Base-by-base conservation (phyloP, 30 jellyfish, hydroid and myxozoan genomes). In the Haliclystus octoradiatus region DNA sequence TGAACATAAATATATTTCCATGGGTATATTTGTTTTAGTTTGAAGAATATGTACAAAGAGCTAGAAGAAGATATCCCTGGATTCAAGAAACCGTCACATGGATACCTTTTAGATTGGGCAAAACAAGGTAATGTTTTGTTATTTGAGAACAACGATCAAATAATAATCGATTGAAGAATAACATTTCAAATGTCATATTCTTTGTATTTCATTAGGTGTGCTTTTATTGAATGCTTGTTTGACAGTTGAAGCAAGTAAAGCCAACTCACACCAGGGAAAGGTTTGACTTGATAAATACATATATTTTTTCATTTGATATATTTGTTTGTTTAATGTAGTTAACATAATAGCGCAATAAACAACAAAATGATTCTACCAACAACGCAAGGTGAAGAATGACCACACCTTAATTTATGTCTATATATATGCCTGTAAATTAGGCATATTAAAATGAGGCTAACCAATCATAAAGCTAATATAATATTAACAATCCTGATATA, bases 71-170 rank as follows among this genome's bases (percentile, higher is more conserved):
- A 93, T 65, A 80, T 93, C 28, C 79, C 72, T 25, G 96, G 96
- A 25, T 93, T 93, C 78, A 65, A 73, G 62, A 80, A 35, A 0
- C 99, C 99, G 32, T 50, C 60, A 26, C 99, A 93, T 63, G 97
- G 99, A 4, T 81, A 79, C 65, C 87, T 93, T 4, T 82, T 74
- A 50, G 99, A 97, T 7, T 93, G 97, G 99, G 97, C 99, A 1
- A 79, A 67, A 28, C 99, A 93, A 93, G 99, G 99, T 82, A 75
- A 4, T 33, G 30, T 30, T 40, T 40, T 40, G 19, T 9, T 5
- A 40, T 5, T 19, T 40, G 19, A 40, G 57, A 40, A 5, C 28
- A 66, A 33, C 30, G 25, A 26, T 24, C 5, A 53, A 5, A 53
- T 53, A 4, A 5, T 13, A 7, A 5, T 4, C 68, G 7, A 5